Base-by-base conservation (phyloP, 2,888 invertebrate genomes). In the Rhimphoctona megacephalus region DNA sequence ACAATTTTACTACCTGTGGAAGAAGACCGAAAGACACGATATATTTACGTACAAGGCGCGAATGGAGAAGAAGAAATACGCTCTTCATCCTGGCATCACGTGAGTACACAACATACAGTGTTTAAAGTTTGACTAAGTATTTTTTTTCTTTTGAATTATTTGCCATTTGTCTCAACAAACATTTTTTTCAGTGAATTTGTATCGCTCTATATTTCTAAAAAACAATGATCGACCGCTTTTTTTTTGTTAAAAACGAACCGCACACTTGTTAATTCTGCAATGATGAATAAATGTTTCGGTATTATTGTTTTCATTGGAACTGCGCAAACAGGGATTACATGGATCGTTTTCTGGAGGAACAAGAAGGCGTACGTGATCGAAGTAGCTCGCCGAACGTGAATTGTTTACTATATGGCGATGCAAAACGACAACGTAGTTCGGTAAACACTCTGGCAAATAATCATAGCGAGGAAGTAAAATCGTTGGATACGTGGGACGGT, bases 1-100 rank as follows among this genome's bases (percentile, higher is more conserved):
- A 19, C 98, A 99, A 93, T 99, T 99, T 95, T 98, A 98, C 94
- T 98, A 98, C 92, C 96, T 99, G 81, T 99, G 99, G 99, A 99
- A 99, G 95, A 99, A 99, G 95, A 99, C 99, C 39, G 99, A 99
- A 93, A 96, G 99, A 25, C 99, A 99, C 94, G 99, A 99, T 95
- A 97, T 97, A 91, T 97, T 97, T 93, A 98, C 98, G 0, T 97
- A 98, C 93, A 98, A 98, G 94, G 97, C 97, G 14, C 95, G 98
- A 74, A 94, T 98, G 90, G 98, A 98, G 92, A 99, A 99, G 95
- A 98, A 98, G 94, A 98, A 98, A 93, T 98, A 98, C 93, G 97
- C 97, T 7, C 94, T 98, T 70, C 98, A 98, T 95, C 98, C 98
- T 7, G 98, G 98, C 77, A 97, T 98, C 90, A 98, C 98, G 92